phyloP scores from a whole-genome alignment of 2,113 vertebrate genomes.

The Cinclus mexicanus region DNA sequence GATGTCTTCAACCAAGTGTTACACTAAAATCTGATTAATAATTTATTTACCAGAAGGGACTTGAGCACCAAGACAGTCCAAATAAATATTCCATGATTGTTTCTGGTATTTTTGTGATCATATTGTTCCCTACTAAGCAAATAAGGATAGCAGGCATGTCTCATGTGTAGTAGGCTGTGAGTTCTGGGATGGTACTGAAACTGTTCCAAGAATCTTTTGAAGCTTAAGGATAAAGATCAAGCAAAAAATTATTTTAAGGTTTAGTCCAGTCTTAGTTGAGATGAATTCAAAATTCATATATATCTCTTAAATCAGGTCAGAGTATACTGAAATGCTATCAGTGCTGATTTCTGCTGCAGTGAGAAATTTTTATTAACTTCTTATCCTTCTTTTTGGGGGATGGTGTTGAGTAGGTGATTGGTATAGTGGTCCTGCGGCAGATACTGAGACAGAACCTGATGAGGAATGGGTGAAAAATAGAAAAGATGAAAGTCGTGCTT shows the following conservation, averaged over 20 bases:
- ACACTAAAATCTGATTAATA: background rate
- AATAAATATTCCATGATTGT: background rate
- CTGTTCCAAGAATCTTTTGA: background rate
- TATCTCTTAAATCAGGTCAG: background rate
- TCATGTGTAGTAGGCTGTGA: background rate
- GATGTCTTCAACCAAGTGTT: background rate
- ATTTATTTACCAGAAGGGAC: background rate
- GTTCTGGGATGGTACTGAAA: background rate
- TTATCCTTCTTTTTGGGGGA: background rate
- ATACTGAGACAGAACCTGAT: constrained; percentile 86
- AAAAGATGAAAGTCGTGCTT: constrained; percentile 88
- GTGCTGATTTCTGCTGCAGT: background rate
- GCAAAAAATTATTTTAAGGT: background rate
- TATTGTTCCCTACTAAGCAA: background rate
- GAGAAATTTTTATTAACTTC: background rate
- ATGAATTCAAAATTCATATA: background rate
- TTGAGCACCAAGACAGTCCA: background rate
- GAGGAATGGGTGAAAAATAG: constrained; percentile 90
- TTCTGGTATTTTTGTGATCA: background rate
- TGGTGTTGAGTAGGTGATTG: constrained; percentile 79
- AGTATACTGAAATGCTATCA: background rate
- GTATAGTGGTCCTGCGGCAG: constrained; percentile 83
- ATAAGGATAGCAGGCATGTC: background rate
- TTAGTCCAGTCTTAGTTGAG: background rate
- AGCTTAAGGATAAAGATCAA: background rate